These are phyloP conservation scores for Scolanthus callimorphus DNA, from an alignment of 92 coral and sea anemone genomes.

Conservation along the genomic window DNA sequence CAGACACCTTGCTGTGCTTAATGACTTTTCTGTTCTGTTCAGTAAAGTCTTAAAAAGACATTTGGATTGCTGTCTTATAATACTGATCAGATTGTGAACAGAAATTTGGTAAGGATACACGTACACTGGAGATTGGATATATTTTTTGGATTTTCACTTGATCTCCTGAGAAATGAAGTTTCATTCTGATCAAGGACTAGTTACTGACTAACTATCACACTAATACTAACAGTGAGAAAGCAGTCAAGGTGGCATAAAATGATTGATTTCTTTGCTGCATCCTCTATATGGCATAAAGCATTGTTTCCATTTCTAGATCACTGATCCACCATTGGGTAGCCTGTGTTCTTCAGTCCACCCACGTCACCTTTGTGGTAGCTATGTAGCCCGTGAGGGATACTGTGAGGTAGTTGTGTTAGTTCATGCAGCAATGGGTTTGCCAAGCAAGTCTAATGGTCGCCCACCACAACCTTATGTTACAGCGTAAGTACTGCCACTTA, in stretches of 20 bases:
- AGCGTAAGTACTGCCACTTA: constrained; percentile 32
- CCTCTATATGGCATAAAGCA: neutral
- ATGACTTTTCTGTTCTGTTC: too few relatives aligned
- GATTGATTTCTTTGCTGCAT: neutral
- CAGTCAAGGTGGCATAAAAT: neutral
- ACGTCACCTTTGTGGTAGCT: constrained; percentile 87
- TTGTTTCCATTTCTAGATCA: constrained; percentile 12
- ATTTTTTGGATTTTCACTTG: too few relatives aligned
- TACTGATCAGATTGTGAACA: neutral
- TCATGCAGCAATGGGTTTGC: constrained; percentile 84
- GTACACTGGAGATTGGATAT: too few relatives aligned
- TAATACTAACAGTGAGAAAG: neutral
- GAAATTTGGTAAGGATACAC: too few relatives aligned
- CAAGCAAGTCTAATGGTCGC: constrained; percentile 64
- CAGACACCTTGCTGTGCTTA: too few relatives aligned
- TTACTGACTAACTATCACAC: neutral
- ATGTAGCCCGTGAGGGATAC: constrained; percentile 64
- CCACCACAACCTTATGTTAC: constrained; percentile 85
- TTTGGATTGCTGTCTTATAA: too few relatives aligned
- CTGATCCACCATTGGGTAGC: constrained; percentile 57
- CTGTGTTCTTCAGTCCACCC: constrained; percentile 51
- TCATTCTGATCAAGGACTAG: too few relatives aligned
- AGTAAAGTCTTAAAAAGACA: too few relatives aligned
- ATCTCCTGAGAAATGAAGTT: too few relatives aligned
- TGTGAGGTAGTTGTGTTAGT: constrained; percentile 78